Conservation (phyloP, 2,113 vertebrate species). For the Neopipo cinnamomea region DNA sequence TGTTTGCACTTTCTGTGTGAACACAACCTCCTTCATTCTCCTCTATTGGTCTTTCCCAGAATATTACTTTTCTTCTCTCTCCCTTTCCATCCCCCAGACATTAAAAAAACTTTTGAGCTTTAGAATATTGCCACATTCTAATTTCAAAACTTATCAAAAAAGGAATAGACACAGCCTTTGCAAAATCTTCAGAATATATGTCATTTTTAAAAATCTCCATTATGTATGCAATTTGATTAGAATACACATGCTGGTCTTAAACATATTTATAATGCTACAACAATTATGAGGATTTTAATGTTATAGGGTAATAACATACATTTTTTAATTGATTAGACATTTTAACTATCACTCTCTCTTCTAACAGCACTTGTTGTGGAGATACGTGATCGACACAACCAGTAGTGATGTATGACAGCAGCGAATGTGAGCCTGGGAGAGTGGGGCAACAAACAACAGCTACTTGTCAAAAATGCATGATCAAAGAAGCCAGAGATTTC, state of each 20-base stretch:
- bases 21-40: background rate
- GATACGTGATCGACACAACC: conserved; percentile 22
- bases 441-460: background rate
- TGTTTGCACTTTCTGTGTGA: background rate
- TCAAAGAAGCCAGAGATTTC: conserved; percentile 51
- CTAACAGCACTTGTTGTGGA: background rate
- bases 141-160: background rate
- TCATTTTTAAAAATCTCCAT: background rate
- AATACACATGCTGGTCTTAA: background rate
- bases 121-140: background rate
- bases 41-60: background rate
- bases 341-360: conserved; percentile 10
- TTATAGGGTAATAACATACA: background rate
- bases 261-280: background rate
- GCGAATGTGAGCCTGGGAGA: background rate
- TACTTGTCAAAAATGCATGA: conserved; percentile 10
- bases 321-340: conserved; percentile 16
- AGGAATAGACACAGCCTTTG: background rate
- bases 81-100: background rate
- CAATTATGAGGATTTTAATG: background rate
- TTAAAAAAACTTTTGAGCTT: background rate
- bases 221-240: background rate
- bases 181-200: background rate
- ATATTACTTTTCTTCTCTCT: background rate
- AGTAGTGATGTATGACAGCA: background rate